Evolutionary conservation across 2,888 invertebrate species (phyloP).

Genomic region (Ennomos erosarius): DNA sequence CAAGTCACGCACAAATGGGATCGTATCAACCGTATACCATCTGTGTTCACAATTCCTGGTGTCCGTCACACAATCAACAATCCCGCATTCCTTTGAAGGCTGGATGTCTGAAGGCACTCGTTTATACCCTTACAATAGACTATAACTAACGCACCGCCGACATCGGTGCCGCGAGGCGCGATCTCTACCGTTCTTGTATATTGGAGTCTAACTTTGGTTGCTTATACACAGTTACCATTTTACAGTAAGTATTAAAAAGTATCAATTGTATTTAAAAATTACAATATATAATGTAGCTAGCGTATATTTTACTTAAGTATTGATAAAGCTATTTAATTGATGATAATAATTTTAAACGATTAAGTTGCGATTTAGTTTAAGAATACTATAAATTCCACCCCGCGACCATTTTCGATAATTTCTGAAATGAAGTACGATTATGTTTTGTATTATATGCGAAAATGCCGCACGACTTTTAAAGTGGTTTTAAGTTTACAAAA

Average conservation of each 20-base stretch:
- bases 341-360: constrained; percentile 39
- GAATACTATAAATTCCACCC: constrained; percentile 40
- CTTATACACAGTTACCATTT: constrained; percentile 47
- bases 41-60: constrained; percentile 56
- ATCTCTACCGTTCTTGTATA: constrained; percentile 54
- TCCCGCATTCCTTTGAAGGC: constrained; percentile 78
- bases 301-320: constrained; percentile 62
- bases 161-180: constrained; percentile 41
- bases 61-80: constrained; percentile 73
- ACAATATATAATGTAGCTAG: constrained; percentile 60
- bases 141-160: constrained; percentile 48
- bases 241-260: constrained; percentile 42
- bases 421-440: constrained; percentile 23
- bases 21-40: constrained; percentile 49
- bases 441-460: constrained; percentile 33
- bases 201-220: constrained; percentile 71
- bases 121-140: constrained; percentile 75
- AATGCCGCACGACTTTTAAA: background rate
- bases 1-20: constrained; percentile 39
- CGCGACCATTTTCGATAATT: constrained; percentile 36
- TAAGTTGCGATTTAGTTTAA: constrained; percentile 35
- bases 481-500: background rate
- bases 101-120: constrained; percentile 84
- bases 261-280: constrained; percentile 44
- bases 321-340: constrained; percentile 52